phyloP scores from a whole-genome alignment of 2,113 vertebrate species.

The Toxotes jaculatrix region DNA sequence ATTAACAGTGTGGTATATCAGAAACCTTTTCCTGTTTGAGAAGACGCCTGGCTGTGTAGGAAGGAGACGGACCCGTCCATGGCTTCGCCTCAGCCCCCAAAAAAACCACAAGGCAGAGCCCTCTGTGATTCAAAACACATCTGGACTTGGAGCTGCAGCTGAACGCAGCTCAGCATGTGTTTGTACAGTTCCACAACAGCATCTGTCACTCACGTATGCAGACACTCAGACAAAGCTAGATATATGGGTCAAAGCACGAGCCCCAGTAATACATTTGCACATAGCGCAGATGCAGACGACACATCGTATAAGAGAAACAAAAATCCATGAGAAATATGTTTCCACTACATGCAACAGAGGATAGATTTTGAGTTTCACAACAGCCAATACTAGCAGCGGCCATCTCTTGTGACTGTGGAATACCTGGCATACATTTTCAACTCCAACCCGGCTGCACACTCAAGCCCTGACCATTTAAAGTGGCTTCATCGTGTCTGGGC shows the following conservation, averaged over 20 bases:
- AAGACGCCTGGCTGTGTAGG: constrained; percentile 37
- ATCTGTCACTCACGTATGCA: constrained; percentile 24
- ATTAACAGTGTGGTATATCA: constrained; percentile 52
- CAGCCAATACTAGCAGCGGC: constrained; percentile 1
- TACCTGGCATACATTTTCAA: constrained; percentile 25
- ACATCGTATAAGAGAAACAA: background rate
- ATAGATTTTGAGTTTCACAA: constrained; percentile 42
- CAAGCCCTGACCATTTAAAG: constrained; percentile 36
- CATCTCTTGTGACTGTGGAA: constrained; percentile 10
- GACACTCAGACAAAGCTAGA: background rate
- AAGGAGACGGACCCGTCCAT: constrained; percentile 48
- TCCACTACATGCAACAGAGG: constrained; percentile 18
- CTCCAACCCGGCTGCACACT: constrained; percentile 12
- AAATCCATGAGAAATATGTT: constrained; percentile 35
- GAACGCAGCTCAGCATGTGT: constrained; percentile 53
- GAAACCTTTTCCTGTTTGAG: constrained; percentile 52
- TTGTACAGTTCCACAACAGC: constrained; percentile 67
- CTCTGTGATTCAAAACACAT: constrained; percentile 75
- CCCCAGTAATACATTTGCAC: background rate
- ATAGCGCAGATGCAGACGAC: background rate
- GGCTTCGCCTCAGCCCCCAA: constrained; percentile 32
- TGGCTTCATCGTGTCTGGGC: constrained; percentile 45
- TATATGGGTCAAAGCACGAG: constrained; percentile 3
- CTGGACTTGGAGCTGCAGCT: constrained; percentile 61
- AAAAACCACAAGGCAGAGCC: constrained; percentile 55